Evolutionary conservation across 2,888 invertebrate genomes (phyloP).

Genomic region (Blomia tropicalis): DNA sequence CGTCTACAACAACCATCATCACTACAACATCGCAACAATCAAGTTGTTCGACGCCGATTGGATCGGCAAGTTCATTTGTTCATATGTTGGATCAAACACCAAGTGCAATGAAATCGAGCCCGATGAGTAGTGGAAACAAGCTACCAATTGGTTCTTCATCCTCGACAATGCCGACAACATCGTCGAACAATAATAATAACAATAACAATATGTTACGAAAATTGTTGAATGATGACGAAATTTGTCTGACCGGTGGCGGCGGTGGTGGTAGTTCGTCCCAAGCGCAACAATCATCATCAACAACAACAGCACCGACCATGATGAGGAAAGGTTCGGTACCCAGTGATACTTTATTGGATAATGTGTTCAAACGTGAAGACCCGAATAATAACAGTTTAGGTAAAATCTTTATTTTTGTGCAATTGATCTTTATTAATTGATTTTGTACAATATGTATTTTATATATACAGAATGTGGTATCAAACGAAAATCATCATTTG

Average conservation of each 20-base stretch:
- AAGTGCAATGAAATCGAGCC: background rate
- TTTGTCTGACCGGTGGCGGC: background rate
- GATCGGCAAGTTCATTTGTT: background rate
- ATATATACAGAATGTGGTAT: background rate
- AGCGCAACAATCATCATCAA: constrained; percentile 17
- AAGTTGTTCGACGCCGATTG: background rate
- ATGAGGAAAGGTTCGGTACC: background rate
- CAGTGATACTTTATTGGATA: background rate
- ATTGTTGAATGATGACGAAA: constrained; percentile 30
- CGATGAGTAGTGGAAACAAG: background rate
- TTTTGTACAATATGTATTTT: background rate
- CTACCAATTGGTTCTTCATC: no score
- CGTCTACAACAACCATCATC: constrained; percentile 13
- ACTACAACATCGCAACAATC: background rate
- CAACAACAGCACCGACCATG: background rate
- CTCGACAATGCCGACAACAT: no score
- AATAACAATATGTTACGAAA: constrained; percentile 36
- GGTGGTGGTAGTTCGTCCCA: background rate
- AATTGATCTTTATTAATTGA: background rate
- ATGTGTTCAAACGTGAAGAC: background rate
- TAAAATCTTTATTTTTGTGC: background rate
- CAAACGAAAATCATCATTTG: constrained; percentile 10
- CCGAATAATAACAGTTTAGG: constrained; percentile 2
- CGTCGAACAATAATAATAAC: background rate
- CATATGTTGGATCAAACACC: background rate